A percentile compares a stretch with the other conserved stretches of the same genome.
Evolutionary conservation across 2,113 vertebrate species (phyloP).

Genomic region (Morone saxatilis): DNA sequence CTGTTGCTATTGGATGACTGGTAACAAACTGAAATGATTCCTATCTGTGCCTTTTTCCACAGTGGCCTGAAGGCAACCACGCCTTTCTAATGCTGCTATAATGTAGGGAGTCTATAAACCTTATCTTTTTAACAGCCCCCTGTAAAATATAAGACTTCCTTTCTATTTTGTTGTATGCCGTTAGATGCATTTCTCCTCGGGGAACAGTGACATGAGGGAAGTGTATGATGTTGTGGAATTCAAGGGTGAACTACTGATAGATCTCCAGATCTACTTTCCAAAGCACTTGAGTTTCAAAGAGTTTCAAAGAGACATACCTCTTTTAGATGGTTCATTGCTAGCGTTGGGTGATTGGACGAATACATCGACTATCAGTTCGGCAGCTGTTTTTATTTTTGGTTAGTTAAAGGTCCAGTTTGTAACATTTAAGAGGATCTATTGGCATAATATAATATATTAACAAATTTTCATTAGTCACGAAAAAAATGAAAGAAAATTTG

Average conservation of each 20-base stretch:
- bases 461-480: too few species aligned
- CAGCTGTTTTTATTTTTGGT: too few species aligned
- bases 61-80: conserved; percentile 56
- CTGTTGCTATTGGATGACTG: conserved; percentile 16
- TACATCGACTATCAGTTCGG: too few species aligned
- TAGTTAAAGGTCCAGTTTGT: too few species aligned
- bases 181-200: conserved; percentile 64
- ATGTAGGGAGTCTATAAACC: conserved; percentile 68
- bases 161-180: conserved; percentile 63
- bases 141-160: conserved; percentile 74
- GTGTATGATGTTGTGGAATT: conserved; percentile 22
- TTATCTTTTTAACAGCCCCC: conserved; percentile 76
- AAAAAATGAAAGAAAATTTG: too few species aligned
- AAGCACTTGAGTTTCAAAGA: neutral
- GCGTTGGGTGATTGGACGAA: too few species aligned
- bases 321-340: neutral
- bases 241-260: conserved; percentile 17
- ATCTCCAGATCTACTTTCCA: neutral
- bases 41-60: conserved; percentile 53
- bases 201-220: conserved; percentile 40
- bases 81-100: conserved; percentile 63
- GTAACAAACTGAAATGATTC: conserved; percentile 48
- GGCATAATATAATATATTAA: too few species aligned
- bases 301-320: neutral
- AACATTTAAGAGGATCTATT: too few species aligned